phyloP scores from a whole-genome alignment of 1,140 invertebrate species.

The Trachymyrmex septentrionalis region DNA sequence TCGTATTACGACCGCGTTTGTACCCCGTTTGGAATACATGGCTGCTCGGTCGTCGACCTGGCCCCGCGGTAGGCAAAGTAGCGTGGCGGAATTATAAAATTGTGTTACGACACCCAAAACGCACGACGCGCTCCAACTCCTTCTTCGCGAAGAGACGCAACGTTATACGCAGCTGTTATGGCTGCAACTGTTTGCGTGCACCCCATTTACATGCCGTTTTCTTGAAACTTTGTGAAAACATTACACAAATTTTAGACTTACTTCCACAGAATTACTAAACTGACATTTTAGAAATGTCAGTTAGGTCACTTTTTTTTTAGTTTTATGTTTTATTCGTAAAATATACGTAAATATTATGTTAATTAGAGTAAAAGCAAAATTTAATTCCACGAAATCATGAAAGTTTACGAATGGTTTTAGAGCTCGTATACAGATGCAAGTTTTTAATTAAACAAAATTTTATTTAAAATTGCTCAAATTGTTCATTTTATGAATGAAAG shows the following conservation, averaged over 20 bases:
- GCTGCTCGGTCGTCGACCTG: conserved; percentile 74
- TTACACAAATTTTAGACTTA: background rate
- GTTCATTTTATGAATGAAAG: background rate
- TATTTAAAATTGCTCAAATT: background rate
- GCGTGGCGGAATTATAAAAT: conserved; percentile 80
- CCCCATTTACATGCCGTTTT: background rate
- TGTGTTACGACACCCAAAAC: conserved; percentile 76
- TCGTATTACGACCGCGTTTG: conserved; percentile 75
- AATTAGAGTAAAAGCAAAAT: background rate
- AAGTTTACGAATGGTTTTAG: background rate
- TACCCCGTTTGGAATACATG: conserved; percentile 76
- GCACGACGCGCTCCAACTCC: background rate
- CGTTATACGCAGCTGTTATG: background rate
- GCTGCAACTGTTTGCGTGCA: background rate
- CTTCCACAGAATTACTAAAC: background rate
- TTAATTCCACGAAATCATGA: background rate
- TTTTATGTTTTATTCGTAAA: background rate
- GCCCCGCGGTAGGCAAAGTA: conserved; percentile 68
- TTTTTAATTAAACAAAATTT: background rate
- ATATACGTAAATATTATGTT: background rate
- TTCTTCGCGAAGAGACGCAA: background rate
- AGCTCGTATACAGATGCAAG: background rate
- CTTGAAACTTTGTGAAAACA: background rate
- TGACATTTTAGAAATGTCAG: background rate
- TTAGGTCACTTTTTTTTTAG: background rate